Conservation (phyloP, 1,140 invertebrate species). For the Glossosoma conforme region DNA sequence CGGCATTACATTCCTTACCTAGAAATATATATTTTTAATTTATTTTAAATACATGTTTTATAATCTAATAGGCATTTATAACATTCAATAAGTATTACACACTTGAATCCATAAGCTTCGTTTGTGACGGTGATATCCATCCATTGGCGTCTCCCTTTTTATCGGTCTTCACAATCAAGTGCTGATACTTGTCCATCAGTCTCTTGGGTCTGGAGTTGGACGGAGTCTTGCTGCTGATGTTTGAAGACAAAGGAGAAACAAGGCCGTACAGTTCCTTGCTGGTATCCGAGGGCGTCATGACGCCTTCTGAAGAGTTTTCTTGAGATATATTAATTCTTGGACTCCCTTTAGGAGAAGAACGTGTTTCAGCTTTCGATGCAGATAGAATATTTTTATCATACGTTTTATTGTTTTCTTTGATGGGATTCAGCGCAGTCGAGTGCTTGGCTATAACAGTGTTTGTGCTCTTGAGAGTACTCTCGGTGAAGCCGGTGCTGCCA, state of each 20-base stretch:
- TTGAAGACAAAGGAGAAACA: conserved; percentile 23
- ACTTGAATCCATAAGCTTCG: conserved; percentile 20
- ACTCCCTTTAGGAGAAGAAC: no score
- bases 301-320: background rate
- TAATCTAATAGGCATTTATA: no score
- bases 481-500: conserved; percentile 19
- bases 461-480: conserved; percentile 21
- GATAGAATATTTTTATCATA: conserved; percentile 1
- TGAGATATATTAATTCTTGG: background rate
- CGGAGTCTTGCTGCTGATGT: conserved; percentile 9
- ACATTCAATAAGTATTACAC: conserved; percentile 9
- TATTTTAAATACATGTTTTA: no score
- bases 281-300: conserved; percentile 18
- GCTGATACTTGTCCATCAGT: conserved; percentile 19
- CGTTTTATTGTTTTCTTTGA: conserved; percentile 9
- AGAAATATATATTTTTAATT: no score
- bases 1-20: conserved; percentile 27
- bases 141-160: conserved; percentile 12
- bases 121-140: conserved; percentile 24
- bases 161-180: background rate
- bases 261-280: conserved; percentile 26
- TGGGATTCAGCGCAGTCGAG: conserved; percentile 7
- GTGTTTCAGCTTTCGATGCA: background rate
- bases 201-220: conserved; percentile 11
- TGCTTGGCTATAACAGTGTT: conserved; percentile 15